Evolutionary conservation across 92 coral and sea anemone species (phyloP).

Genomic region (Metridium senile): DNA sequence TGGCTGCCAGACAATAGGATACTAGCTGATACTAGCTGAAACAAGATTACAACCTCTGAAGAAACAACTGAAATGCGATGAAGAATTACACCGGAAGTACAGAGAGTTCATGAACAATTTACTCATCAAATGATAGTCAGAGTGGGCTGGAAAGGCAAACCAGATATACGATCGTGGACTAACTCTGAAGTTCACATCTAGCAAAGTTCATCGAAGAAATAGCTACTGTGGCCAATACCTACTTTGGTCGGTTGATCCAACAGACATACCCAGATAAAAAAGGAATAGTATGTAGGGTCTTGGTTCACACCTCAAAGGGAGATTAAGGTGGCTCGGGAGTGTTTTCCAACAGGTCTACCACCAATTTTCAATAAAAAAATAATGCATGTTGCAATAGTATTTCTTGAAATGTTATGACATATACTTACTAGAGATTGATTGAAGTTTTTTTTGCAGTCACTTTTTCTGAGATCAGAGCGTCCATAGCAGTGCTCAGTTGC

Average conservation of each 20-base stretch:
- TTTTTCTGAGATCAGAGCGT: no score
- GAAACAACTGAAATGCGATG: constrained; percentile 30
- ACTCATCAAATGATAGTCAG: constrained; percentile 38
- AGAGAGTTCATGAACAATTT: constrained; percentile 43
- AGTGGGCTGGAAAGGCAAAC: constrained; percentile 56
- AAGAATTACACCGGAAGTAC: constrained; percentile 36
- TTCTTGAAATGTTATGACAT: no score
- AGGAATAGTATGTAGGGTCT: constrained; percentile 29
- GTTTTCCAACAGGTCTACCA: no score
- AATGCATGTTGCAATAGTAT: no score
- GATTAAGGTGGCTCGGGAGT: no score
- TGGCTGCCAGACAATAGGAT: constrained; percentile 68
- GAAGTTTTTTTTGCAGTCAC: no score
- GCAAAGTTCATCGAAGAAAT: constrained; percentile 40
- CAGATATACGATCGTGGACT: constrained; percentile 29
- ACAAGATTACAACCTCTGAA: constrained; percentile 46
- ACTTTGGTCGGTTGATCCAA: constrained; percentile 34
- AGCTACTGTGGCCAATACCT: constrained; percentile 38
- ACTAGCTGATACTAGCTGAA: constrained; percentile 48
- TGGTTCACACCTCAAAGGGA: no score
- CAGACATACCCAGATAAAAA: background rate
- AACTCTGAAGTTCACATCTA: constrained; percentile 31
- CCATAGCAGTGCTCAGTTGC: no score
- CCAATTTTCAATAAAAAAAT: no score
- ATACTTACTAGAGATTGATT: no score